phyloP scores from a whole-genome alignment of 2,797 vertebrate species.

The Eremophila alpestris region DNA sequence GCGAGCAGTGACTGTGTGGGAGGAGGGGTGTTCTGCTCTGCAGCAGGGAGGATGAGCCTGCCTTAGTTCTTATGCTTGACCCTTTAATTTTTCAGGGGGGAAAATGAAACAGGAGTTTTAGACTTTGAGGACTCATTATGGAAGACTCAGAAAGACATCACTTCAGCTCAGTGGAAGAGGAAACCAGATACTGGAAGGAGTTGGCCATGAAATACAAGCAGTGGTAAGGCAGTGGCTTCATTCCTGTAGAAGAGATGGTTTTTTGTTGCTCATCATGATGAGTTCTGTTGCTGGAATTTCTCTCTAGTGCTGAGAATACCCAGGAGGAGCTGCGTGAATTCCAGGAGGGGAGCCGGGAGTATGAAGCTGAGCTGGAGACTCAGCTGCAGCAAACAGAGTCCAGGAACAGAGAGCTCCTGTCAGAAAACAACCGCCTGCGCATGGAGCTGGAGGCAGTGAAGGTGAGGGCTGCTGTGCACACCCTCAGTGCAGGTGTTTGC shows the following conservation, averaged over 20 bases:
- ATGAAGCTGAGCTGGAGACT: slow-evolving; percentile 92
- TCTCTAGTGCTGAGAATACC: slow-evolving; percentile 83
- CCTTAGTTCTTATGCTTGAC: not conserved
- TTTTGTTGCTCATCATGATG: not conserved
- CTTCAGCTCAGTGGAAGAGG: slow-evolving; percentile 88
- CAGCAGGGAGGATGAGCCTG: not conserved
- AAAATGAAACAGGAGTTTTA: slow-evolving; percentile 39
- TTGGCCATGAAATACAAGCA: slow-evolving; percentile 85
- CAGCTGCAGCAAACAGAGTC: slow-evolving; percentile 92
- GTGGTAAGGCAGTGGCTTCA: slow-evolving; percentile 75
- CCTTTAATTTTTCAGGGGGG: not conserved
- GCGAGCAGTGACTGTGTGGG: not conserved
- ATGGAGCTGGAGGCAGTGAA: slow-evolving; percentile 89
- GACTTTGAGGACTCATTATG: slow-evolving; percentile 56
- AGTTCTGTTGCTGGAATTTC: not conserved
- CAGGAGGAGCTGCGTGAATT: slow-evolving; percentile 94
- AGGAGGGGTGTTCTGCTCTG: not conserved
- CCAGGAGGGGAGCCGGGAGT: slow-evolving; percentile 96
- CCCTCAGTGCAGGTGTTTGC: not conserved
- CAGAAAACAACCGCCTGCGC: slow-evolving; percentile 86
- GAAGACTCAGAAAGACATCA: slow-evolving; percentile 65
- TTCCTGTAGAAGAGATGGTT: no score
- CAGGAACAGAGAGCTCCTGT: slow-evolving; percentile 89
- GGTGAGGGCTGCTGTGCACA: slow-evolving; percentile 71
- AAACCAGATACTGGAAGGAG: slow-evolving; percentile 90